Evolutionary conservation across 2,797 vertebrate genomes (phyloP), one percentile per base, ranked within the genome.

Genomic region (Ficedula albicollis): DNA sequence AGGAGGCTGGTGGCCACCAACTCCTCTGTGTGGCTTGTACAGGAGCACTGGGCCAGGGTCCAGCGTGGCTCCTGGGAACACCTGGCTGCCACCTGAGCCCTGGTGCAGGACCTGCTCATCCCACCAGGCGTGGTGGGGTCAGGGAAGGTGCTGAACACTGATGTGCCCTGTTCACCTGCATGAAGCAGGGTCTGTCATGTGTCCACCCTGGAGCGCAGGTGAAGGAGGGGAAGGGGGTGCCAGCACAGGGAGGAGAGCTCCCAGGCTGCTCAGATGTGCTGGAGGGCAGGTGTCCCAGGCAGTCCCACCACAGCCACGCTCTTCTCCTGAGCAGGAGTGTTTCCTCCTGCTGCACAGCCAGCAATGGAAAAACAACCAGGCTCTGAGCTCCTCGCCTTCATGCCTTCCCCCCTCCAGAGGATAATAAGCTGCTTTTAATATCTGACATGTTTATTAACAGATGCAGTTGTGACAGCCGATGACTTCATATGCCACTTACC

Each of bases 371-470:
- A 90, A 60, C 15, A 79, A n/a, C 6, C 44, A 16, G 41, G 64
- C 62, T 49, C 77, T 36, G 32, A 84, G 92, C 87, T 85, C 75
- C 27, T 44, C 0, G 55, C 36, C 70, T 81, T 38, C 32, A 21
- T 51, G 76, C 83, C 39, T 76, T 60, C 60, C 73, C 74, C 44
- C 36, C 49, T 79, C 76, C 56, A 38, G 85, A 80, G 91, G 59
- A 83, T 88, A 94, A 95, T 89, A 95, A 96, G 89, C 96, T 94
- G 96, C 87, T 95, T 93, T 86, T 89, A 96, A 94, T 94, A 93
- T 92, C 62, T 90, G 90, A 76, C 89, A 89, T 84, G 85, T 95
- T 96, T 95, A 89, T 96, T 95, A 96, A 82, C 93, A 95, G 93
- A 94, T 84, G 94, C 76, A 74, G 64, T 74, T 89, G 79, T 91